Base-by-base conservation (phyloP, 2,113 vertebrate species). In the Dolichallabes microphthalmus region DNA sequence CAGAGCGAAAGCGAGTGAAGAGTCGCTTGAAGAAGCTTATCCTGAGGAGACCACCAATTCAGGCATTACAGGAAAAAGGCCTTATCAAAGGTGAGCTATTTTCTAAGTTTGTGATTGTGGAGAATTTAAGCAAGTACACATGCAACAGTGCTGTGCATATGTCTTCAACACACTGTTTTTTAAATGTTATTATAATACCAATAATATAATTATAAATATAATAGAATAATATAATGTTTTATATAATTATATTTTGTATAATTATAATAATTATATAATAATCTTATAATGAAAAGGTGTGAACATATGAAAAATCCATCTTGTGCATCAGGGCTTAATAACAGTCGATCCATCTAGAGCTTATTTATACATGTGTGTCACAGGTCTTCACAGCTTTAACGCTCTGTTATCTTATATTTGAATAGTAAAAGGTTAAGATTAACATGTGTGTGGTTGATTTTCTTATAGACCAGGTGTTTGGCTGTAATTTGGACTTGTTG, bases 401-500 rank as follows among this genome's bases (percentile, higher is more conserved):
- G 1, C 11, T 71, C n/a, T 30, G 0, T 53, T 19, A 32, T 77
- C 10, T 57, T 53, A 75, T 39, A 52, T 17, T 63, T 39, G 77
- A 83, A 1, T 85, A 10, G 17, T 75, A 57, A 66, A 35, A 39
- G 22, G 19, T 52, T 52, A 14, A 17, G 53, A 30, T 68, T 64
- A 17, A 15, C 7, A 7, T 60, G 25, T 60, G 22, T 80, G 39
- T 69, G 32, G 82, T 85, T 53, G 69, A 61, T n/a, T 8, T 83
- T 35, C 0, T 87, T 87, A 79, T 92, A 98, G 97, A 98, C 91
- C 97, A 98, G 93, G 96, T 98, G 82, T 98, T 98, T 17, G 97
- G 97, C 88, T 98, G 97, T 88, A 81, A 94, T 45, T 88, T 98
- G 93, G 97, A 97, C 82, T 95, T 96, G 75, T 94, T 98, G 84